These are phyloP conservation scores for Scatophagus argus DNA, from an alignment of 2,113 vertebrate species.

Conservation along the genomic window DNA sequence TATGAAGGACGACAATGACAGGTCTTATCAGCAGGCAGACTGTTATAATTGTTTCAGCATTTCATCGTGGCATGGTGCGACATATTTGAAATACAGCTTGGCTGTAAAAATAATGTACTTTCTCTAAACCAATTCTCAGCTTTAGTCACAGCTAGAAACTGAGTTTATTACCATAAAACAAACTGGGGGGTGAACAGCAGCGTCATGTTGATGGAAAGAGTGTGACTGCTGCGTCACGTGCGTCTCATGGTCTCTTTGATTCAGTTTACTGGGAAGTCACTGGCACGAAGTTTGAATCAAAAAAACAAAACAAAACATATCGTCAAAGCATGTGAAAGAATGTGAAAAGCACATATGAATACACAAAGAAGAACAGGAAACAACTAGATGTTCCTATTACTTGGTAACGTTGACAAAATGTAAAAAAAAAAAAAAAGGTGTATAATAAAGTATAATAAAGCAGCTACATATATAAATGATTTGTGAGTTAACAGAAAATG, in stretches of 20 bases:
- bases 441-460: not conserved
- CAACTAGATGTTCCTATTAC: not conserved
- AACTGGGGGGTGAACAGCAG: not conserved
- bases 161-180: slow-evolving; percentile 24
- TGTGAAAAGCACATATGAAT: not conserved
- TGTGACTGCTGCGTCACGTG: not conserved
- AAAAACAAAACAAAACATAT: too few relatives aligned
- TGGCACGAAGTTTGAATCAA: not conserved
- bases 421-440: too few relatives aligned
- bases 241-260: not conserved
- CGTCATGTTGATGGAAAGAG: not conserved
- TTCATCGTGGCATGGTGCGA: slow-evolving; percentile 1
- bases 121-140: slow-evolving; percentile 32
- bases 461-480: not conserved
- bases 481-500: not conserved
- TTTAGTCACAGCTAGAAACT: slow-evolving; percentile 5
- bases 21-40: slow-evolving; percentile 45
- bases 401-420: not conserved
- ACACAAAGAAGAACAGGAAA: not conserved
- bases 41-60: slow-evolving; percentile 52
- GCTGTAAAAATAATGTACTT: slow-evolving; percentile 36
- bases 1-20: slow-evolving; percentile 53
- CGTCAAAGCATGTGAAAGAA: not conserved
- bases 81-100: slow-evolving; percentile 33
- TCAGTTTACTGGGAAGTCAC: not conserved